These are phyloP conservation scores for Hydrotaea diabolus DNA, from an alignment of 2,888 invertebrate genomes.

Conservation along the genomic window DNA sequence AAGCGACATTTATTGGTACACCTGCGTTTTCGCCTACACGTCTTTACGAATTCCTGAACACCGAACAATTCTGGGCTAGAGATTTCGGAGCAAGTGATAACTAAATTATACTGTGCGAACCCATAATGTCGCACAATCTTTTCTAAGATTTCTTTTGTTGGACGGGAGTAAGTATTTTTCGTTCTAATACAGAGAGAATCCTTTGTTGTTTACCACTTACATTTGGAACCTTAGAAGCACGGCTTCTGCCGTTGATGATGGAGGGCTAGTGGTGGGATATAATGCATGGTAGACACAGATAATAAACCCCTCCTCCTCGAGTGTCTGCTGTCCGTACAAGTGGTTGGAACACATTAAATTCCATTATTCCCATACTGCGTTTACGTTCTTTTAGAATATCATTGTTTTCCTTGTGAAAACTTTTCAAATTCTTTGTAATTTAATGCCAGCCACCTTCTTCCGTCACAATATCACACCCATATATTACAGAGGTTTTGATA, in stretches of 20 bases:
- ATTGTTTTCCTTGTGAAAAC: slow-evolving; percentile 14
- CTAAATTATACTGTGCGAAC: slow-evolving; percentile 21
- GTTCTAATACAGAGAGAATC: neutral
- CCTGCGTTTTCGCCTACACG: neutral
- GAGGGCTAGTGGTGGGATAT: no score
- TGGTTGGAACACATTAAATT: slow-evolving; percentile 1
- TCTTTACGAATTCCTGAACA: neutral
- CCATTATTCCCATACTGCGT: neutral
- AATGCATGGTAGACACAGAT: no score
- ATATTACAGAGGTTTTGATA: no score
- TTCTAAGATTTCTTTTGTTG: slow-evolving; percentile 20
- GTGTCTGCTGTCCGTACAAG: neutral
- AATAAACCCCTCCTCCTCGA: neutral
- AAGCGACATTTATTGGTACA: neutral
- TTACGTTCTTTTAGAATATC: neutral
- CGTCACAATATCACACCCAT: neutral
- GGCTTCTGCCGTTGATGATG: neutral
- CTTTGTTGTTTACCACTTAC: slow-evolving; percentile 10
- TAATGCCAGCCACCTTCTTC: neutral
- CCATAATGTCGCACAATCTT: slow-evolving; percentile 28
- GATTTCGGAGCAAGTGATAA: neutral
- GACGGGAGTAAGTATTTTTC: neutral
- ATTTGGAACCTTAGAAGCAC: neutral
- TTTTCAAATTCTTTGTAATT: slow-evolving; percentile 24
- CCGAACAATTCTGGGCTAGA: neutral